Percentiles rank a stretch among this genome's conserved stretches.
phyloP scores from a whole-genome alignment of 2,113 vertebrate species.

The Charadrius vociferus region DNA sequence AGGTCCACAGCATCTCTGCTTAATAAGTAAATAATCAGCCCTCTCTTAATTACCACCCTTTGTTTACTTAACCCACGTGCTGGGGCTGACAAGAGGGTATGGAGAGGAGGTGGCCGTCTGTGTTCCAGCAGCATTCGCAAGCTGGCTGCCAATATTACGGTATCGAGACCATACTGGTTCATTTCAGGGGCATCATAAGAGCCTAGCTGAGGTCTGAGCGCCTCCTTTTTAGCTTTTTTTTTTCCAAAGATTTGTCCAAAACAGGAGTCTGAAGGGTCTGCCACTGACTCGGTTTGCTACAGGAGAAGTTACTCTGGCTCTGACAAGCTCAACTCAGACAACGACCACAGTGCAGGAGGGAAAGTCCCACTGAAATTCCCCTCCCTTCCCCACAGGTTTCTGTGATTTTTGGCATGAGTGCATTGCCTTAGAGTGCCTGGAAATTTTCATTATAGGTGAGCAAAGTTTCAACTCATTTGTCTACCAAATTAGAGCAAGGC shows the following conservation, averaged over 20 bases:
- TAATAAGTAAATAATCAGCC: neutral
- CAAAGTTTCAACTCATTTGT: conserved; percentile 58
- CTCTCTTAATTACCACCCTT: neutral
- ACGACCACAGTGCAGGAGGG: conserved; percentile 29
- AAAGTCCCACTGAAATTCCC: conserved; percentile 70
- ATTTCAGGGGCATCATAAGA: neutral
- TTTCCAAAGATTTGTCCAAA: neutral
- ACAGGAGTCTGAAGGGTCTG: neutral
- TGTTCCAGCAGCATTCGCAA: neutral
- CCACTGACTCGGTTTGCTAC: neutral
- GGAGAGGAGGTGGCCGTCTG: neutral
- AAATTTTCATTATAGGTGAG: conserved; percentile 69
- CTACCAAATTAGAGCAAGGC: conserved; percentile 18
- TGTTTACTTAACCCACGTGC: neutral
- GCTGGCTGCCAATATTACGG: neutral
- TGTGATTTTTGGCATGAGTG: conserved; percentile 60
- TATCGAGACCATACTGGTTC: neutral
- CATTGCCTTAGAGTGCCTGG: conserved; percentile 52
- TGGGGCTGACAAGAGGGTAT: rapidly evolving
- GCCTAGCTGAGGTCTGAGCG: neutral
- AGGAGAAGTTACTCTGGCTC: neutral
- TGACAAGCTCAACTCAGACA: conserved; percentile 3
- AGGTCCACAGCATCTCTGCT: neutral
- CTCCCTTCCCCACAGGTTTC: conserved; percentile 57
- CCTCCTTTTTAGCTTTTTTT: neutral